Evolutionary conservation across 2,113 vertebrate species (phyloP).

Genomic region (Ursus arctos): DNA sequence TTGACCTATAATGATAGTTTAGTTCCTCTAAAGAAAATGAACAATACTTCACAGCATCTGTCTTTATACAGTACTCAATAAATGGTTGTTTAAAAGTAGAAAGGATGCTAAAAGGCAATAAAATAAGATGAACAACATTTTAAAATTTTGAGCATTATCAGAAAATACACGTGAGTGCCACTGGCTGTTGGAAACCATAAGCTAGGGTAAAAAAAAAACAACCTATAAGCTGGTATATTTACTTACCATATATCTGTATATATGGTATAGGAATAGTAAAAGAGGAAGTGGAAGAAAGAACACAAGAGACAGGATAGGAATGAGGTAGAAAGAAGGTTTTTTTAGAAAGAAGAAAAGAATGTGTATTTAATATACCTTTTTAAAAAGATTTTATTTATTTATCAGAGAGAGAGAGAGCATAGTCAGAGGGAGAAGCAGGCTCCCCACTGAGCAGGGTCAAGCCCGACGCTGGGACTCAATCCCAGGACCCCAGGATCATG

Average conservation of each 20-base stretch:
- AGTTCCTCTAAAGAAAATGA: slow-evolving; percentile 41
- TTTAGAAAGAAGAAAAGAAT: not conserved
- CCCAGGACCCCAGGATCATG: too few relatives aligned
- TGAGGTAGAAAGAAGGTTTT: not conserved
- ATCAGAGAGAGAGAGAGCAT: too few relatives aligned
- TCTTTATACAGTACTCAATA: not conserved
- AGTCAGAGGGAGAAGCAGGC: too few relatives aligned
- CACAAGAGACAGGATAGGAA: not conserved
- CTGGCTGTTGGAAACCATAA: not conserved
- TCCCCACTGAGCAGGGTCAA: too few relatives aligned
- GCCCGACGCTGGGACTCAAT: too few relatives aligned
- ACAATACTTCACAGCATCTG: not conserved
- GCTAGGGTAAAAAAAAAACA: not conserved
- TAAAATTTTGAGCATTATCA: slow-evolving; percentile 20
- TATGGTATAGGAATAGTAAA: not conserved
- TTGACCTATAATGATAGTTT: not conserved
- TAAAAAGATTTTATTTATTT: too few relatives aligned
- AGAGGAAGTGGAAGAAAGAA: not conserved
- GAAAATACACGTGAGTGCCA: not conserved
- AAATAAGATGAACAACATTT: slow-evolving; percentile 28
- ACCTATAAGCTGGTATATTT: not conserved
- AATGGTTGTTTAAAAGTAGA: slow-evolving; percentile 11
- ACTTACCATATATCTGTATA: not conserved
- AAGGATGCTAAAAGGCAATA: not conserved
- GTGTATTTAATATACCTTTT: not conserved